Evolutionary conservation across 2,888 invertebrate genomes (phyloP).

Genomic region (Lithophane semibrunnea): DNA sequence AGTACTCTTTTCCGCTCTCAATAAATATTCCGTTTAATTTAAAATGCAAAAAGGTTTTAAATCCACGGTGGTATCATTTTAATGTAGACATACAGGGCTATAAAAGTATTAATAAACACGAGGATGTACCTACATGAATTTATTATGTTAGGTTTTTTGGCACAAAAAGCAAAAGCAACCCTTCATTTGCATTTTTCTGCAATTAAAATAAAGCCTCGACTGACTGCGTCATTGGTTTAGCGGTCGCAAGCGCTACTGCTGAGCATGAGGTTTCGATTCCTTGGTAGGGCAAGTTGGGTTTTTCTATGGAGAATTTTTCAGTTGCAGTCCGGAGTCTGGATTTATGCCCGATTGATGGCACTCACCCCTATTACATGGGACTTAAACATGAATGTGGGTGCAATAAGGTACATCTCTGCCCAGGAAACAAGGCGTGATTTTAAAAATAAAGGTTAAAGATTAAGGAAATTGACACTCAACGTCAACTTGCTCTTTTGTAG

Average conservation of each 20-base stretch:
- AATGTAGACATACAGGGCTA: slow-evolving; percentile 8
- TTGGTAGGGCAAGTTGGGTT: too few species aligned
- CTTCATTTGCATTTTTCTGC: background rate
- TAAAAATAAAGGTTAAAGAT: too few species aligned
- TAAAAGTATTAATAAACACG: slow-evolving; percentile 8
- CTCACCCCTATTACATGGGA: too few species aligned
- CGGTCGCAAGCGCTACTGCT: too few species aligned
- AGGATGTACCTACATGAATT: background rate
- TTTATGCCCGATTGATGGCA: too few species aligned
- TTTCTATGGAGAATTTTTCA: too few species aligned
- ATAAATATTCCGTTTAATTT: slow-evolving; percentile 57
- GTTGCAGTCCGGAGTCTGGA: too few species aligned
- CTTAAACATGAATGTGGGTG: too few species aligned
- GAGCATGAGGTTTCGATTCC: too few species aligned
- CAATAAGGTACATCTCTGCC: too few species aligned
- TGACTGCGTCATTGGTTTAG: too few species aligned
- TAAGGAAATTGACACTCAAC: background rate
- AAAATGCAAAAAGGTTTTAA: slow-evolving; percentile 59
- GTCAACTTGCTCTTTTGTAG: background rate
- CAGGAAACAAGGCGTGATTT: too few species aligned
- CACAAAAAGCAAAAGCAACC: background rate
- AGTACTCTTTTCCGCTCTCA: slow-evolving; percentile 35
- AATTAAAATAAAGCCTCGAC: background rate
- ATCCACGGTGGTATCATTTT: slow-evolving; percentile 31
- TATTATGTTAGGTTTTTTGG: background rate